Conservation (phyloP, 2,113 vertebrate genomes). For the Dasyurus viverrinus region DNA sequence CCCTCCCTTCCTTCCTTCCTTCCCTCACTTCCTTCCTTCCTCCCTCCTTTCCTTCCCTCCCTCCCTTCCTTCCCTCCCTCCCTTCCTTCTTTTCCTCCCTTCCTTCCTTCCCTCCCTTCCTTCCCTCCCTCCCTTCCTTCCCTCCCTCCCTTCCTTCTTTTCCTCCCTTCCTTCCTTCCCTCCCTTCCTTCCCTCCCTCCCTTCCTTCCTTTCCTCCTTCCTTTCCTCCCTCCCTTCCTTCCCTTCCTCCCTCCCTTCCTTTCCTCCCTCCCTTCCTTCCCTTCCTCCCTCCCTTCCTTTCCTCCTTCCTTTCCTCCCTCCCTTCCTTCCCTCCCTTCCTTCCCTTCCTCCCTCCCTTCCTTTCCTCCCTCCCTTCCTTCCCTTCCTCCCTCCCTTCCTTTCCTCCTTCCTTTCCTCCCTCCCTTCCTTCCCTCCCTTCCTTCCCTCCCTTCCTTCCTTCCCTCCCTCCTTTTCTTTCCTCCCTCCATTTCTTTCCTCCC, state of each 20-base stretch:
- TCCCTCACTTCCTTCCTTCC: background rate
- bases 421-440: background rate
- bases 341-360: background rate
- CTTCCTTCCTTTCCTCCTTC: no score
- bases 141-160: background rate
- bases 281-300: no score
- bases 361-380: background rate
- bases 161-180: rapidly evolving
- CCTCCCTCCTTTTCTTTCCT: background rate
- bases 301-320: no score
- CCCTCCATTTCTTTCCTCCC: background rate
- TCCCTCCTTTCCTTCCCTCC: background rate
- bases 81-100: background rate
- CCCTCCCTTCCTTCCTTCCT: constrained; percentile 6
- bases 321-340: background rate
- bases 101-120: background rate
- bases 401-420: background rate
- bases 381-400: background rate
- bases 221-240: no score
- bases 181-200: no score
- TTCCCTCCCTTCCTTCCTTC: background rate
- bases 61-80: background rate
- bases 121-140: background rate
- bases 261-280: no score
- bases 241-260: no score